Conservation (phyloP, 2,797 vertebrate species). For the Taenioides sp. region DNA sequence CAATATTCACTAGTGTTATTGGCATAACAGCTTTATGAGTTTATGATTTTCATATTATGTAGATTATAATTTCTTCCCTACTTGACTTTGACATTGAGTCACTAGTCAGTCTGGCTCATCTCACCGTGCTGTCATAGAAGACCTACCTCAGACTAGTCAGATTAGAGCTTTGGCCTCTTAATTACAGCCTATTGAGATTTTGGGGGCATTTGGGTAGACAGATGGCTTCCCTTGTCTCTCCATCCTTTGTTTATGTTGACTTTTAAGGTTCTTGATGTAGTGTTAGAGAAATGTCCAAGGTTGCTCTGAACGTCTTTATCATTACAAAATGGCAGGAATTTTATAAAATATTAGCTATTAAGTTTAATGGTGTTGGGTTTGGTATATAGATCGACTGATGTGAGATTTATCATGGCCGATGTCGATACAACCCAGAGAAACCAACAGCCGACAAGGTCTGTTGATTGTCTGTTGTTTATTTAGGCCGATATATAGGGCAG, state of each 20-base stretch:
- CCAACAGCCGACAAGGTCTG: too few species aligned
- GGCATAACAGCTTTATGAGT: constrained; percentile 20
- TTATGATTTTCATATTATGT: too few species aligned
- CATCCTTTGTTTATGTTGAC: background rate
- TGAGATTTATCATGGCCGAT: too few species aligned
- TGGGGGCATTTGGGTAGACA: background rate
- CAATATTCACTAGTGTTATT: constrained; percentile 50
- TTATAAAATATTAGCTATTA: background rate
- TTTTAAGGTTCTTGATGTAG: background rate
- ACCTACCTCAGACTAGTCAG: background rate
- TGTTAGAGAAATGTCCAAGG: background rate
- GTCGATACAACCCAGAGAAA: too few species aligned
- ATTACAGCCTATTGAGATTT: background rate
- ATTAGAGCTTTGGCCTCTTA: background rate
- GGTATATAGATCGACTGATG: background rate
- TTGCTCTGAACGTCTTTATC: background rate
- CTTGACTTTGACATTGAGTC: background rate
- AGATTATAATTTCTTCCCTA: background rate
- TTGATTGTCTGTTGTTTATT: too few species aligned
- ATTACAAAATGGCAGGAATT: background rate
- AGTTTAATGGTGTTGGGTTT: background rate
- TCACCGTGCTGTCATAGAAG: background rate
- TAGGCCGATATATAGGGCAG: too few species aligned
- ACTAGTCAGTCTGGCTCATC: background rate
- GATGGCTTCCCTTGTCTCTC: background rate